Evolutionary conservation across 1,140 invertebrate genomes (phyloP), one percentile per base, ranked within the genome.

Genomic region (Bilobella aurantiaca): DNA sequence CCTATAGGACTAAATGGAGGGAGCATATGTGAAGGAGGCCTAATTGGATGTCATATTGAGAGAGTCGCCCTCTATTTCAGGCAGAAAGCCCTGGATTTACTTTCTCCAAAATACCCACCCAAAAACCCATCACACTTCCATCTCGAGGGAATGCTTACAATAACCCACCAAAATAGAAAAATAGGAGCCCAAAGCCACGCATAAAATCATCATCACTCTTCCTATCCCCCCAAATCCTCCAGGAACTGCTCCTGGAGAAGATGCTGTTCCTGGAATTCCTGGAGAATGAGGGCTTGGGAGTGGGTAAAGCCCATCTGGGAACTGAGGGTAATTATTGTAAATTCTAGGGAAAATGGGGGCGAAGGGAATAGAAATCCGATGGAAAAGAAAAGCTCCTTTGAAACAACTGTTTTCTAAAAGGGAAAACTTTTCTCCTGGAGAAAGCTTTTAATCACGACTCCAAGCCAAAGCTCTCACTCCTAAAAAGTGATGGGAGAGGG

Each of bases 51-150:
- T 58, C 67, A 68, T 63, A 42, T 37, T 27, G 58, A 62, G 67
- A 68, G 30, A 58, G 28, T 31, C 60, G 64, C 37, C 53, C 64
- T 62, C 63, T 68, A 68, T 68, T 68, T 68, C 67, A 68, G 62
- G 65, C 64, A 64, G 37, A n/a, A 70, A 70, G 62, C 62, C 65
- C 62, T 21, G 68, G 68, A 65, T 70, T 70, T 70, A 64, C 37
- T 42, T 42, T 42, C n/a, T n/a, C n/a, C 37, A n/a, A 42, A 58
- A 42, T 28, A 16, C 31, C 42, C 64, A 64, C 58, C 68, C 64
- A 30, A 37, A 63, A 65, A n/a, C n/a, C n/a, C n/a, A 70, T 70
- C 66, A 31, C 31, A 65, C 58, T 65, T 66, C 59, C 65, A 62
- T 69, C 65, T 42, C 58, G 62, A 23, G 61, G 53, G 32, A 65